phyloP scores from a whole-genome alignment of 2,888 invertebrate species.

The Pandemis heparana region DNA sequence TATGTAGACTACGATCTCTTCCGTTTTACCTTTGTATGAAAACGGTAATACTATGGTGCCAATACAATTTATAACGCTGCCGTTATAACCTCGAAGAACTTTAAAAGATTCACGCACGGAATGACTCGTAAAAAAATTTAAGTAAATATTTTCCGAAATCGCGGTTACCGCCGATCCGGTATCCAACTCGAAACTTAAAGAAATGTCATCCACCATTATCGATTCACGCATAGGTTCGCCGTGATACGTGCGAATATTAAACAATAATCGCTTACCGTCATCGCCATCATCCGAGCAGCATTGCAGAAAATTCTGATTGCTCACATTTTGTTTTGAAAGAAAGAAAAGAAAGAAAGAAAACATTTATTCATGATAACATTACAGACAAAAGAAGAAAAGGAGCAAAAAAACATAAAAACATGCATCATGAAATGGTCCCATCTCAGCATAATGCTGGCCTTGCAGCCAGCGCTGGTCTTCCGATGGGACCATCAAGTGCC shows the following conservation, averaged over 20 bases:
- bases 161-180: not conserved
- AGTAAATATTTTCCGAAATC: not conserved
- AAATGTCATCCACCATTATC: not conserved
- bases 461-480: too few relatives aligned
- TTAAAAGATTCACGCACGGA: not conserved
- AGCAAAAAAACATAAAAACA: too few relatives aligned
- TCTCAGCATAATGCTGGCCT: too few relatives aligned
- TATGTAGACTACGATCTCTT: not conserved
- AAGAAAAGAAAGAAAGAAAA: too few relatives aligned
- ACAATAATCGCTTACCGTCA: not conserved
- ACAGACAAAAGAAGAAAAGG: too few relatives aligned
- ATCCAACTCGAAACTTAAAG: not conserved
- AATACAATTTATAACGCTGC: not conserved
- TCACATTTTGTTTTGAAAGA: not conserved
- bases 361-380: too few relatives aligned
- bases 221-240: not conserved
- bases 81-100: not conserved
- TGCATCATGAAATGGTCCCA: too few relatives aligned
- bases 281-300: constrained; percentile 5
- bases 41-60: not conserved
- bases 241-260: not conserved
- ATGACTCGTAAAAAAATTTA: not conserved
- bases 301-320: not conserved
- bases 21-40: not conserved
- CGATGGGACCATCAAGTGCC: too few relatives aligned